A percentile compares a stretch with the other conserved stretches of the same genome.
These are phyloP conservation scores for Passer domesticus DNA, from an alignment of 2,113 vertebrate species.

Conservation along the genomic window DNA sequence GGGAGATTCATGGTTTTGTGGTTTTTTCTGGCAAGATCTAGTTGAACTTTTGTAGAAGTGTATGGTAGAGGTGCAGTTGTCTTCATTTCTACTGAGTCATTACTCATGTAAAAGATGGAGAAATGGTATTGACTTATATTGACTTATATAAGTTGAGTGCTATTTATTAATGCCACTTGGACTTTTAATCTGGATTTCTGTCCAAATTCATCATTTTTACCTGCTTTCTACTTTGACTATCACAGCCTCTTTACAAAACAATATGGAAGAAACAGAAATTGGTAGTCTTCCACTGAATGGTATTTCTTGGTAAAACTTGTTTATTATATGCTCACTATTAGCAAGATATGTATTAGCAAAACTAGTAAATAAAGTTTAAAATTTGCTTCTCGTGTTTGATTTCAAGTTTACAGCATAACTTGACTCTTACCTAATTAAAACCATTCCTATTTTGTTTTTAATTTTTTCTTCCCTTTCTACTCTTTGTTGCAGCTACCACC, in stretches of 20 bases:
- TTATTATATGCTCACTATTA: not conserved
- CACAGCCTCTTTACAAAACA: not conserved
- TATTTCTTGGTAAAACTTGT: not conserved
- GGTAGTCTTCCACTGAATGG: not conserved
- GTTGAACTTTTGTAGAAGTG: not conserved
- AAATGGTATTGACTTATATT: not conserved
- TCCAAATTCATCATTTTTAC: not conserved
- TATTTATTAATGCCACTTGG: not conserved
- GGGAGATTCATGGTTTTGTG: not conserved
- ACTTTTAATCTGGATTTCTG: not conserved
- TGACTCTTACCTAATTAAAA: not conserved
- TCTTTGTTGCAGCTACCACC: slow-evolving; percentile 82
- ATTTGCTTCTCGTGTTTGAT: not conserved
- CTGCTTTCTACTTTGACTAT: not conserved
- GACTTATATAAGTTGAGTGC: not conserved
- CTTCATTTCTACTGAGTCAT: not conserved
- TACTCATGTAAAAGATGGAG: not conserved
- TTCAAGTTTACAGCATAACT: not conserved
- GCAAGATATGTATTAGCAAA: not conserved
- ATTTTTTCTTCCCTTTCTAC: not conserved
- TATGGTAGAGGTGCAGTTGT: not conserved
- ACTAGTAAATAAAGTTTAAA: not conserved
- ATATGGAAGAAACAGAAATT: not conserved
- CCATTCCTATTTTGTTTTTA: not conserved
- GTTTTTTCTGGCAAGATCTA: not conserved